Conservation (phyloP, 2,888 invertebrate genomes). For the Synergus laeviventris region DNA sequence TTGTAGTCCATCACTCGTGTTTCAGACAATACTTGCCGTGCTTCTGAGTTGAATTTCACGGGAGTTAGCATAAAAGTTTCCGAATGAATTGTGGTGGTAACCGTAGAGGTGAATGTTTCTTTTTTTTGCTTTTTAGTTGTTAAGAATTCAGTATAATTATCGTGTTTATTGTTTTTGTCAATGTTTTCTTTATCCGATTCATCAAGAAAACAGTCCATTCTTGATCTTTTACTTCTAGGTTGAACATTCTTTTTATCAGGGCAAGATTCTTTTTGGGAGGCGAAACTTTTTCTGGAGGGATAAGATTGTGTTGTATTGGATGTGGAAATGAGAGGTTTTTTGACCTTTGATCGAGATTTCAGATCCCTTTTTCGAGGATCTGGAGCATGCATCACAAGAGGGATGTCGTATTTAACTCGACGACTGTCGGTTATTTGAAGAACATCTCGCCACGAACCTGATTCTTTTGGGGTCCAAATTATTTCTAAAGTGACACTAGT, state of each 20-base stretch:
- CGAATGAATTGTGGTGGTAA: slow-evolving; percentile 58
- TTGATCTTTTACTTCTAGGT: slow-evolving; percentile 47
- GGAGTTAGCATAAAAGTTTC: slow-evolving; percentile 58
- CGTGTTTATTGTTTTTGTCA: slow-evolving; percentile 43
- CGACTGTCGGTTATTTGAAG: slow-evolving; percentile 81
- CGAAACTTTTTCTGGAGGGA: slow-evolving; percentile 12
- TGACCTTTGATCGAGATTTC: slow-evolving; percentile 30
- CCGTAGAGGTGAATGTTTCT: slow-evolving; percentile 43
- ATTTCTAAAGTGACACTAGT: slow-evolving; percentile 79
- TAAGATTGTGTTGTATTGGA: slow-evolving; percentile 24
- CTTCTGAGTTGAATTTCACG: slow-evolving; percentile 45
- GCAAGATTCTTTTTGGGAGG: neutral
- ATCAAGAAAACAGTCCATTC: slow-evolving; percentile 22
- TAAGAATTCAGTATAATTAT: slow-evolving; percentile 47
- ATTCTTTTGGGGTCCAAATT: slow-evolving; percentile 81
- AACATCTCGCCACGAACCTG: slow-evolving; percentile 80
- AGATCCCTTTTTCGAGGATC: slow-evolving; percentile 45
- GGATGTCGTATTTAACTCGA: slow-evolving; percentile 82
- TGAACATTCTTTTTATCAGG: slow-evolving; percentile 10
- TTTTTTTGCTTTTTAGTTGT: slow-evolving; percentile 49
- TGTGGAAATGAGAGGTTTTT: slow-evolving; percentile 16
- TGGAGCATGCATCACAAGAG: slow-evolving; percentile 63
- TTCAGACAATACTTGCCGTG: neutral
- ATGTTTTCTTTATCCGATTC: slow-evolving; percentile 55
- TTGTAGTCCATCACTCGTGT: slow-evolving; percentile 2